phyloP scores from a whole-genome alignment of 2,888 invertebrate species.

The Eupsilia transversa region DNA sequence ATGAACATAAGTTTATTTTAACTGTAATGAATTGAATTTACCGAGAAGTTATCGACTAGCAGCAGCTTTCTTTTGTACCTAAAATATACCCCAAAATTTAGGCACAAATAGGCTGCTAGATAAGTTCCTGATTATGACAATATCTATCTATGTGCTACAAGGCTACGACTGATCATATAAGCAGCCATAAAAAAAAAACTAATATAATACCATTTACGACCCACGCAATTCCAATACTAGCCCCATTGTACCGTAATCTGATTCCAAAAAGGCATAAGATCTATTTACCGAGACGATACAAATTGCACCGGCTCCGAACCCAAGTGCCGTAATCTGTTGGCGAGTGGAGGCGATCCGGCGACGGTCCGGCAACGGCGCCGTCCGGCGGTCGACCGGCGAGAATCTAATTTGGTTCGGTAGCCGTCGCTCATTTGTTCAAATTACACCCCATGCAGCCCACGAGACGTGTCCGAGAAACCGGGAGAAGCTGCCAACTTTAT shows the following conservation, averaged over 20 bases:
- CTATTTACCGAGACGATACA: conserved; percentile 70
- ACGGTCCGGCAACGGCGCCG: conserved; percentile 58
- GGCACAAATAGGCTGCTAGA: not conserved
- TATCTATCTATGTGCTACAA: not conserved
- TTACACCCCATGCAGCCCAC: conserved; percentile 71
- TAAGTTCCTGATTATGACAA: not conserved
- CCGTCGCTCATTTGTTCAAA: conserved; percentile 92
- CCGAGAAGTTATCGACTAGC: not conserved
- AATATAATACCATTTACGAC: conserved; percentile 34
- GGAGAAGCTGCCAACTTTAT: conserved; percentile 60
- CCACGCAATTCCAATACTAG: conserved; percentile 22
- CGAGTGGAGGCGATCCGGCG: conserved; percentile 67
- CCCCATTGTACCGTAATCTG: conserved; percentile 25
- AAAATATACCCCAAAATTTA: not conserved
- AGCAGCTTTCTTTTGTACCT: not conserved
- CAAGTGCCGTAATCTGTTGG: conserved; percentile 80
- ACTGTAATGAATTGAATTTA: not conserved
- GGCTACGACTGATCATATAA: not conserved
- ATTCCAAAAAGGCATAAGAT: conserved; percentile 58
- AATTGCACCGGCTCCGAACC: conserved; percentile 72
- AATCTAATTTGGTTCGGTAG: conserved; percentile 92
- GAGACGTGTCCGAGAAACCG: conserved; percentile 71
- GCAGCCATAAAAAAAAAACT: not conserved
- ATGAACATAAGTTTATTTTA: not conserved
- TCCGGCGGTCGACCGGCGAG: conserved; percentile 77